Conservation (phyloP, 2,797 vertebrate species). For the Petrocephalus schoutedeni region DNA sequence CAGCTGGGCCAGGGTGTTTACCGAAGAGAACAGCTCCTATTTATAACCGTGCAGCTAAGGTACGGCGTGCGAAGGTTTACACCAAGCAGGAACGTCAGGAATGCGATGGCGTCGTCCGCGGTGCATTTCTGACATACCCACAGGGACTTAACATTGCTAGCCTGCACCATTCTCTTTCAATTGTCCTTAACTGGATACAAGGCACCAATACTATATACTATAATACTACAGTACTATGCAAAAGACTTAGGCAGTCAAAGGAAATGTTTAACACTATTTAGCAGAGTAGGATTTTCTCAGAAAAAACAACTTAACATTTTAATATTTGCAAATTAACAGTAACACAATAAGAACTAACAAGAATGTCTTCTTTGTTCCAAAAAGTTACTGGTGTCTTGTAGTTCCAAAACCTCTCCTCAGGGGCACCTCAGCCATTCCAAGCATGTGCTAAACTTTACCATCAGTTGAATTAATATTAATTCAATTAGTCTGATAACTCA, state of each 20-base stretch:
- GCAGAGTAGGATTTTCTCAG: background rate
- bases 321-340: background rate
- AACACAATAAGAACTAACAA: too few species aligned
- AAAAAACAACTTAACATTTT: background rate
- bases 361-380: too few species aligned
- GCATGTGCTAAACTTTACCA: background rate
- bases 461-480: background rate
- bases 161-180: background rate
- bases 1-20: background rate
- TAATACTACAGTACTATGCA: background rate
- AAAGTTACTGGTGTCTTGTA: too few species aligned
- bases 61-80: background rate
- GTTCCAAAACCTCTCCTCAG: too few species aligned
- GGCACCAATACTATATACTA: background rate
- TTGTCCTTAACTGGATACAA: background rate
- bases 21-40: background rate
- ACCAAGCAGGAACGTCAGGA: background rate
- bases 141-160: background rate
- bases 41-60: background rate
- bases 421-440: background rate
- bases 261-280: background rate
- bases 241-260: background rate
- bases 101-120: background rate
- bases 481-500: background rate
- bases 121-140: background rate